A percentile compares a stretch with the other conserved stretches of the same genome.
Evolutionary conservation across 1,140 invertebrate genomes (phyloP).

Genomic region (Microplitis mediator): DNA sequence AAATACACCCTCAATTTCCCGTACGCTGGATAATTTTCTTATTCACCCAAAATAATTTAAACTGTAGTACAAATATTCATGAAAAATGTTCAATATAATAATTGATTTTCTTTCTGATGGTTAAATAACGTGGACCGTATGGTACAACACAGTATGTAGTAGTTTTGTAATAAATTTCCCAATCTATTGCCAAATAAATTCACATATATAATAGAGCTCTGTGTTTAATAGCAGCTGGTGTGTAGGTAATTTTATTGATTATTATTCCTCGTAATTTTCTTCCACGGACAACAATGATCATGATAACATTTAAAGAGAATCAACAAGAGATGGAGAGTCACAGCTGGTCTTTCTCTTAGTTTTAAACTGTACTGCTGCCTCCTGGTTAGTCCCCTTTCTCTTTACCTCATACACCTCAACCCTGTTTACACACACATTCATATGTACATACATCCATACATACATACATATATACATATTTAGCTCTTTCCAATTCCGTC

Average conservation of each 20-base stretch:
- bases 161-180: no score
- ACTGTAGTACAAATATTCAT: no score
- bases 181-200: no score
- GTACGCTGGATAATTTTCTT: no score
- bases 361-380: neutral
- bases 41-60: no score
- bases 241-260: neutral
- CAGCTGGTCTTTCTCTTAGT: slow-evolving; percentile 3
- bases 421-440: no score
- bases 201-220: no score
- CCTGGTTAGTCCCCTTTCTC: neutral
- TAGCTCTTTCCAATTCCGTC: neutral
- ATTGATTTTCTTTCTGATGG: no score
- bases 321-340: neutral
- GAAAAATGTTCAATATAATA: no score
- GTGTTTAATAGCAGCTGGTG: neutral
- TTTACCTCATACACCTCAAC: neutral
- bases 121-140: no score
- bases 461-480: neutral
- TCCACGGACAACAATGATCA: neutral
- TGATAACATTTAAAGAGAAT: neutral
- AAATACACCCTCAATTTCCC: no score
- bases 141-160: no score
- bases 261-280: neutral
- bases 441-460: neutral